Evolutionary conservation across 2,888 invertebrate species (phyloP).

Genomic region (Sarcophaga carnaria): DNA sequence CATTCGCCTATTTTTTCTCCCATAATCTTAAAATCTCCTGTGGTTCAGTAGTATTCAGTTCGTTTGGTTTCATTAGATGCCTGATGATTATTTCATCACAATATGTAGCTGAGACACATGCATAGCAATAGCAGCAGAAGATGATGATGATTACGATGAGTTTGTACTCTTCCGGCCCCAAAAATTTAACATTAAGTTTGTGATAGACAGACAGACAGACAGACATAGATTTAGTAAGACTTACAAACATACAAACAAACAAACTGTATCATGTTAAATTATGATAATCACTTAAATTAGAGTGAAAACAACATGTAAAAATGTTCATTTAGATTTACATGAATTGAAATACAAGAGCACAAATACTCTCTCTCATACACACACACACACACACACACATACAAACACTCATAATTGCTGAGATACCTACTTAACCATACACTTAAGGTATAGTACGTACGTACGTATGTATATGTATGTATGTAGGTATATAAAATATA

Average conservation of each 20-base stretch:
- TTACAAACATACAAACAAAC: conserved; percentile 7
- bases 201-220: background rate
- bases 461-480: conserved; percentile 5
- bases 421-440: background rate
- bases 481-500: background rate
- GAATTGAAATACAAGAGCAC: conserved; percentile 16
- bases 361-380: background rate
- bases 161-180: background rate
- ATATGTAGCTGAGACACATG: background rate
- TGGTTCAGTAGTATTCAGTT: conserved; percentile 26
- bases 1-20: background rate
- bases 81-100: conserved; percentile 53
- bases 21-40: conserved; percentile 8
- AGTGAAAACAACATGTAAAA: conserved; percentile 70
- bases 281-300: conserved; percentile 71
- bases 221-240: background rate
- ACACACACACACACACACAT: background rate
- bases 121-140: background rate
- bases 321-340: conserved; percentile 47
- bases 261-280: conserved; percentile 67
- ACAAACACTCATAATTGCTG: background rate
- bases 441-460: conserved; percentile 19
- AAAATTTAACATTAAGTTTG: background rate
- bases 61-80: conserved; percentile 19
- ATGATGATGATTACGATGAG: background rate